phyloP scores from a whole-genome alignment of 2,888 invertebrate genomes.

The Hartigia nigra region DNA sequence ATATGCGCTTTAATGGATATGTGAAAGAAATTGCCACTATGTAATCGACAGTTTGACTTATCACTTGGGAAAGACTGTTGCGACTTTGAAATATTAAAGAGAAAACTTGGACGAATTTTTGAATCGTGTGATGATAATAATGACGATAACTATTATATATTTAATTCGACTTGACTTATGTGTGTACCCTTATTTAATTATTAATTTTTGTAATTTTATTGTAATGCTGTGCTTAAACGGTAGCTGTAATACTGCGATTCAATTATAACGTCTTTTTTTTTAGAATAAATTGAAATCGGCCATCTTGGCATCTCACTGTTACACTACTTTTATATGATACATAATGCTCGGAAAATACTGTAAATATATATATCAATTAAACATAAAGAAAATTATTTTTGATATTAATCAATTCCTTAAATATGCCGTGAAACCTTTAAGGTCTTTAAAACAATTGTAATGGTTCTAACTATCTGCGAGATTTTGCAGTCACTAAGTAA shows the following conservation, averaged over 20 bases:
- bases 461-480: background rate
- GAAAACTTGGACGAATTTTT: constrained; percentile 9
- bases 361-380: constrained; percentile 53
- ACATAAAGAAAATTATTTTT: constrained; percentile 19
- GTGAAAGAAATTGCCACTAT: background rate
- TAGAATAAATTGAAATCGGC: constrained; percentile 24
- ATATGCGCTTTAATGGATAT: background rate
- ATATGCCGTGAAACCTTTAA: background rate
- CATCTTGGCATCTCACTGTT: constrained; percentile 31
- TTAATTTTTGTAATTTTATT: constrained; percentile 27
- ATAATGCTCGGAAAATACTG: constrained; percentile 44
- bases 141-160: constrained; percentile 21
- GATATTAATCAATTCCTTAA: background rate
- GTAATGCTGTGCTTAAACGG: constrained; percentile 21
- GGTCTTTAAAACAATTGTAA: no score
- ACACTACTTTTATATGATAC: constrained; percentile 42
- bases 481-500: background rate
- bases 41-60: constrained; percentile 7
- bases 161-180: constrained; percentile 36
- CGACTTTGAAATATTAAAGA: background rate
- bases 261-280: constrained; percentile 15
- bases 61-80: background rate
- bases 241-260: constrained; percentile 21
- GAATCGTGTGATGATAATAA: constrained; percentile 13
- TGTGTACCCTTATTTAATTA: constrained; percentile 40